These are phyloP conservation scores for Criorhina ranunculi DNA, from an alignment of 2,888 invertebrate species.

Conservation along the genomic window DNA sequence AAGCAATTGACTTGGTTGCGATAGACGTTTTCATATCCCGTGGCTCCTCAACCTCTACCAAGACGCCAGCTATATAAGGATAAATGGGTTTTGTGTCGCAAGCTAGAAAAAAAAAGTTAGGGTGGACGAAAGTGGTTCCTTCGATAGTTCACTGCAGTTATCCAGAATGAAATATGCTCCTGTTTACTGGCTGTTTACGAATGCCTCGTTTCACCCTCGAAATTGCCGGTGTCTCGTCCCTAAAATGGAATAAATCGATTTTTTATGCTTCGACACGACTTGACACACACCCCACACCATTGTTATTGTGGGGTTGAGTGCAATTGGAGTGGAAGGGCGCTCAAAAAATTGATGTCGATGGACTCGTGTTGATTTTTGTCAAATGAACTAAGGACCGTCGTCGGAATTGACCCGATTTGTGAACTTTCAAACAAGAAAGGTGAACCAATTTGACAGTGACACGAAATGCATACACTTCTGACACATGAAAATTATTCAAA, in stretches of 20 bases:
- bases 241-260: constrained; percentile 47
- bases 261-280: not conserved
- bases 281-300: not conserved
- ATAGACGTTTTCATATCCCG: not conserved
- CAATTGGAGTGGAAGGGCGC: constrained; percentile 40
- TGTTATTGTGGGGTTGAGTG: not conserved
- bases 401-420: constrained; percentile 29
- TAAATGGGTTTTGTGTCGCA: constrained; percentile 10
- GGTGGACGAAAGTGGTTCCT: too few species aligned
- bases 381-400: not conserved
- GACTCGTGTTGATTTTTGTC: constrained; percentile 9
- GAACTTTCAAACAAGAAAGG: too few species aligned
- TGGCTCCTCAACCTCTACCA: not conserved
- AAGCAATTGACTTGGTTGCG: constrained; percentile 33
- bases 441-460: too few species aligned
- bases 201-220: constrained; percentile 34
- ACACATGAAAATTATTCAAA: too few species aligned
- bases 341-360: constrained; percentile 41
- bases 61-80: constrained; percentile 16
- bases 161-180: constrained; percentile 34
- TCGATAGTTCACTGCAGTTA: not conserved
- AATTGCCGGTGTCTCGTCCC: constrained; percentile 29
- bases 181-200: constrained; percentile 30
- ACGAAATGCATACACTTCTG: too few species aligned
- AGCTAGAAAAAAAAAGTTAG: too few species aligned